These are phyloP conservation scores for Rugalucina vietnamica DNA, from an alignment of 2,888 invertebrate genomes.

Conservation along the genomic window DNA sequence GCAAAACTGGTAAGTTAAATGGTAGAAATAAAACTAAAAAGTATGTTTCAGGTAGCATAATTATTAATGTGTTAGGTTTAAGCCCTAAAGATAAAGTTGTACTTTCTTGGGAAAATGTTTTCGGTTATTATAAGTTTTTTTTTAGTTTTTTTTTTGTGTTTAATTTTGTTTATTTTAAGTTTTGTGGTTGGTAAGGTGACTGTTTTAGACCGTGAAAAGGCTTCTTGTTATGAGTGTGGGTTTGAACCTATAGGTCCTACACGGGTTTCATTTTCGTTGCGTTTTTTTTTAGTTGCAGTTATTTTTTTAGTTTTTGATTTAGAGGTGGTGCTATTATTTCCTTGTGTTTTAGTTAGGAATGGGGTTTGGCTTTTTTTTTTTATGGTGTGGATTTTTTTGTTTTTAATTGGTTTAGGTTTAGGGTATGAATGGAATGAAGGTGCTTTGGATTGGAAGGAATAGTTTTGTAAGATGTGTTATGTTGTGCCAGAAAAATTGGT, in stretches of 20 bases:
- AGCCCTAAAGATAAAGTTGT: background rate
- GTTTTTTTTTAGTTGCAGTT: conserved; percentile 10
- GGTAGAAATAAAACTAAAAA: too few relatives aligned
- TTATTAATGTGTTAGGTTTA: background rate
- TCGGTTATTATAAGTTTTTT: background rate
- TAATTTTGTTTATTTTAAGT: background rate
- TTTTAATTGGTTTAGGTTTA: background rate
- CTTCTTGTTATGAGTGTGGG: conserved; percentile 15
- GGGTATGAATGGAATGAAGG: conserved; percentile 20
- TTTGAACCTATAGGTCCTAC: conserved; percentile 5
- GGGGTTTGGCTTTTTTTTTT: background rate
- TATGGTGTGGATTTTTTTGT: background rate
- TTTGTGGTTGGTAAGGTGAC: background rate
- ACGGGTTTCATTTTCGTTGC: background rate
- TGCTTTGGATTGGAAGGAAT: background rate
- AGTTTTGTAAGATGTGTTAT: background rate
- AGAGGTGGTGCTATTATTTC: background rate
- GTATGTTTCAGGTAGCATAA: background rate
- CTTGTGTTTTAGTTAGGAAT: background rate
- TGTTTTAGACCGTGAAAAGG: background rate
- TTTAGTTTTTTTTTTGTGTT: background rate
- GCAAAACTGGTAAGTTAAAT: too few relatives aligned
- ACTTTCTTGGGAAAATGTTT: background rate
- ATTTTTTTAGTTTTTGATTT: background rate
- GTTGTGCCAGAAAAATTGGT: too few relatives aligned